phyloP scores from a whole-genome alignment of 1,140 invertebrate species.

The Acromyrmex charruanus region DNA sequence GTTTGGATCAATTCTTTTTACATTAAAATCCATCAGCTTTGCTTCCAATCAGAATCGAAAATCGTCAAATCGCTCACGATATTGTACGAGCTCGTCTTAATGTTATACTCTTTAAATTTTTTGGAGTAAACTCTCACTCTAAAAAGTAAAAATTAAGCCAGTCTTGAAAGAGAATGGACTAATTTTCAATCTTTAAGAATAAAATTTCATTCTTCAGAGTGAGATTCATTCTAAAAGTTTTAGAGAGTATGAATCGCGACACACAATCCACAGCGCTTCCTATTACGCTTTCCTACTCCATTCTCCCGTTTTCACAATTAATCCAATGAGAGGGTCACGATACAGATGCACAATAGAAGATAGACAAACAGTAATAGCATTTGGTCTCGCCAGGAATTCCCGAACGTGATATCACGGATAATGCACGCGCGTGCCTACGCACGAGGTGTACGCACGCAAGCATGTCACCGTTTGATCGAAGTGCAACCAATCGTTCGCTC shows the following conservation, averaged over 20 bases:
- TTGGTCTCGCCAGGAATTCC: conserved; percentile 61
- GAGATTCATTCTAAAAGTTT: too few relatives aligned
- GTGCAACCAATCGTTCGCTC: conserved; percentile 1
- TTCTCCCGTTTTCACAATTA: conserved; percentile 62
- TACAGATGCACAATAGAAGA: conserved; percentile 57
- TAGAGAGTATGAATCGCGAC: conserved; percentile 65
- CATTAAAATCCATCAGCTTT: not conserved
- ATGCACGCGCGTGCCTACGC: conserved; percentile 14
- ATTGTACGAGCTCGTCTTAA: conserved; percentile 65
- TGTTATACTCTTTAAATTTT: too few relatives aligned
- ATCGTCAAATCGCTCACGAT: not conserved
- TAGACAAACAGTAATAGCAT: conserved; percentile 69
- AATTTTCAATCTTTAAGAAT: too few relatives aligned
- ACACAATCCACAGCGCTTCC: conserved; percentile 51
- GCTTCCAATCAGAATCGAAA: not conserved
- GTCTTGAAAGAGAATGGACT: too few relatives aligned
- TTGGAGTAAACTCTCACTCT: too few relatives aligned
- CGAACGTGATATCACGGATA: conserved; percentile 37
- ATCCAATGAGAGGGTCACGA: conserved; percentile 67
- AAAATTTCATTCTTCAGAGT: too few relatives aligned
- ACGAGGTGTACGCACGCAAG: conserved; percentile 5
- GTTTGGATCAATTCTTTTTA: not conserved
- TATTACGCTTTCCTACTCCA: conserved; percentile 40
- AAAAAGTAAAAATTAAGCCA: too few relatives aligned
- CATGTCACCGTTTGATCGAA: conserved; percentile 25